Evolutionary conservation across 2,888 invertebrate genomes (phyloP), one percentile per base, ranked within the genome.

Genomic region (Itoplectis maculator): DNA sequence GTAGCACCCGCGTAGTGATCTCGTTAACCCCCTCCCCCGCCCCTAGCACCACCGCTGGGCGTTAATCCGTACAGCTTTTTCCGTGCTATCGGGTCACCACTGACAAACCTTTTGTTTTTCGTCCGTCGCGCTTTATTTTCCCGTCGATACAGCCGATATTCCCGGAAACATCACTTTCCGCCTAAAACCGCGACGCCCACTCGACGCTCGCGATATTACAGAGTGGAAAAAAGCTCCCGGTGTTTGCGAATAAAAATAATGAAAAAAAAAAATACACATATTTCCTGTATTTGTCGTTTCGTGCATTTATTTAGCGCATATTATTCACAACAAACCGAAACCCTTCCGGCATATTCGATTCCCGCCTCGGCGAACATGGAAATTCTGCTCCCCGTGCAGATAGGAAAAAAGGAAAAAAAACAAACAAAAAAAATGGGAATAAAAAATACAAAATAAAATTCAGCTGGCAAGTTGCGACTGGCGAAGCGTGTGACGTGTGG

Each of bases 61-160:
- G 61, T 83, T 83, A 80, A 82, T 79, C 70, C 79, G 9, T 72
- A 70, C 74, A 13, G 75, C 69, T 73, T 79, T 75, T 82, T 75
- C 70, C 66, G 65, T 66, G 66, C 79, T 66, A 82, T 82, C 70
- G 66, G 74, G 75, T 75, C 79, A 75, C 42, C 61, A 20, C 68
- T 54, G 82, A 82, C 79, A 79, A 82, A 72, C 61, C 63, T 54
- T 66, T 66, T 65, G 42, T 69, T 75, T 47, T 51, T 45, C 11
- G 2, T 47, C 40, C 42, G 45, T 42, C 69, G 23, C 42, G 13
- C 54, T 74, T 40, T 76, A 40, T 70, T 59, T 65, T n/a, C n/a
- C 51, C 2, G 9, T 2, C 8, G n/a, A 51, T 11, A 20, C 8
- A 51, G 20, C 51, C 2, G 1, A 23, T 9, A 51, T 51, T 20